These are phyloP conservation scores for Hemithea aestivaria DNA, from an alignment of 2,888 invertebrate genomes.

Conservation along the genomic window DNA sequence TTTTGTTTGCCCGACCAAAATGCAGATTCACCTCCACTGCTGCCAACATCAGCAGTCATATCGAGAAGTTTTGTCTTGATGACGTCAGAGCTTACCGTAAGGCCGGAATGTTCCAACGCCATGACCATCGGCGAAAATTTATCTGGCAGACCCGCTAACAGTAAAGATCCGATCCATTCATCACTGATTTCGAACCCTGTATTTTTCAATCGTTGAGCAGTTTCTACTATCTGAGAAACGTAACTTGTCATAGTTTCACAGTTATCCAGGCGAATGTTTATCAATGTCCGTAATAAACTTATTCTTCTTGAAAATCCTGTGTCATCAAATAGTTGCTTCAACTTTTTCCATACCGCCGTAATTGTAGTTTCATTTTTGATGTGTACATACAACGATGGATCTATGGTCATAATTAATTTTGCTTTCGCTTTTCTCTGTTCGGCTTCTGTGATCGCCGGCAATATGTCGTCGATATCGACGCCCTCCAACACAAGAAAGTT, in stretches of 20 bases:
- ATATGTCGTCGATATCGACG: not conserved
- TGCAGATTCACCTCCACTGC: not conserved
- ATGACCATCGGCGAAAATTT: too few relatives aligned
- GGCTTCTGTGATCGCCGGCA: too few relatives aligned
- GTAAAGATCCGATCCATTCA: too few relatives aligned
- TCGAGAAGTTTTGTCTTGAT: not conserved
- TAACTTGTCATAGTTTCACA: too few relatives aligned
- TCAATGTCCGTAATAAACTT: too few relatives aligned
- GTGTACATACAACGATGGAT: too few relatives aligned
- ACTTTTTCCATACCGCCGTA: not conserved
- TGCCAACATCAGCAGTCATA: not conserved
- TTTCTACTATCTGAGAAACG: not conserved
- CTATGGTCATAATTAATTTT: too few relatives aligned
- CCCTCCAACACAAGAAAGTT: not conserved
- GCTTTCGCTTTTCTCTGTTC: too few relatives aligned
- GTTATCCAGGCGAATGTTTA: too few relatives aligned
- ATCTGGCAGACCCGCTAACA: too few relatives aligned
- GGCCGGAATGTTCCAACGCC: too few relatives aligned
- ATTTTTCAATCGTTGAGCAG: not conserved
- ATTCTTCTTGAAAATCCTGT: not conserved
- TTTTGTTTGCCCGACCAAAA: not conserved
- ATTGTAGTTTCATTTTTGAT: too few relatives aligned
- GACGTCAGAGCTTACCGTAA: not conserved
- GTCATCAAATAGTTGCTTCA: not conserved
- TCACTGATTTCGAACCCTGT: not conserved